Conservation (phyloP, 2,113 vertebrate species). For the Arothron firmamentum region DNA sequence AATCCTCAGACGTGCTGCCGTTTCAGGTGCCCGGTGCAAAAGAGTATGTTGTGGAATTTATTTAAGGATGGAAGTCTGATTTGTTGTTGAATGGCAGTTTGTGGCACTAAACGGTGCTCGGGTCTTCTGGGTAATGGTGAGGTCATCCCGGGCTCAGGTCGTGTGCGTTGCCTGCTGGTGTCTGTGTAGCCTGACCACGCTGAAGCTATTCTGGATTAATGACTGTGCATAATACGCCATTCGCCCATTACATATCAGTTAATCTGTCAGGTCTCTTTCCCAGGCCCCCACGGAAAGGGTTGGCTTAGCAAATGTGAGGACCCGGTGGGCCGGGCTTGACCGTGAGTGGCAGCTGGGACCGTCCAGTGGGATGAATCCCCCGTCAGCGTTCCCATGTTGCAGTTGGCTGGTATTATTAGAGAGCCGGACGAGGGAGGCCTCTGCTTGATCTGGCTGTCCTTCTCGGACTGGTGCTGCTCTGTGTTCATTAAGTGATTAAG, state of each 20-base stretch:
- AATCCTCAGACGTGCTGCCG: background rate
- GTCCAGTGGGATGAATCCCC: constrained; percentile 41
- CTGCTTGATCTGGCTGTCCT: constrained; percentile 64
- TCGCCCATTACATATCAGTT: constrained; percentile 56
- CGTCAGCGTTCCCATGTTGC: constrained; percentile 40
- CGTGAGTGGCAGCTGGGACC: constrained; percentile 35
- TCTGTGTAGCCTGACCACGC: constrained; percentile 24
- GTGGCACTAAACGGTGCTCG: constrained; percentile 8
- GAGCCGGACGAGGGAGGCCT: constrained; percentile 51
- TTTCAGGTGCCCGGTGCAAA: background rate
- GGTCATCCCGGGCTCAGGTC: constrained; percentile 26
- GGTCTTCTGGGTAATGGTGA: constrained; percentile 31
- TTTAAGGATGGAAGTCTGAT: too few species aligned
- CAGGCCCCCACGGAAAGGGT: constrained; percentile 41
- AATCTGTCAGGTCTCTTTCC: constrained; percentile 60
- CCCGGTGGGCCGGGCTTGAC: constrained; percentile 29
- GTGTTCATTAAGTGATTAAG: constrained; percentile 79
- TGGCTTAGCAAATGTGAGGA: constrained; percentile 39
- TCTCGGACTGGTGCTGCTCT: constrained; percentile 53
- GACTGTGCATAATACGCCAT: constrained; percentile 58
- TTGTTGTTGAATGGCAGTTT: constrained; percentile 42
- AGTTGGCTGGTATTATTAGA: constrained; percentile 69
- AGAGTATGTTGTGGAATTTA: too few species aligned
- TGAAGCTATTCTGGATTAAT: constrained; percentile 64
- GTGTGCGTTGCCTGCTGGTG: constrained; percentile 18